Conservation (phyloP, 2,113 vertebrate genomes). For the Eudyptes chrysolophus region DNA sequence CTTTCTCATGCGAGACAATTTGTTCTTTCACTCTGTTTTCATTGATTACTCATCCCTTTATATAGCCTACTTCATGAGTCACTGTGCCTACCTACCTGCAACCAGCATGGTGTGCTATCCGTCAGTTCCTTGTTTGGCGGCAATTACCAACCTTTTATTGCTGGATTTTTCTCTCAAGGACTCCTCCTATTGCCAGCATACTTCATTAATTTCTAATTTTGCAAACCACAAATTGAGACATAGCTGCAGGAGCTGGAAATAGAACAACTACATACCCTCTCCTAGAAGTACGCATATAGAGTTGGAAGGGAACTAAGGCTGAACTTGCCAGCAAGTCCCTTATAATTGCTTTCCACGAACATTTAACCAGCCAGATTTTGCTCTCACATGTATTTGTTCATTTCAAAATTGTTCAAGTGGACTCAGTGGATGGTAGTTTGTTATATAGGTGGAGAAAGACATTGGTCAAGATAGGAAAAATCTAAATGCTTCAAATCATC, state of each 20-base stretch:
- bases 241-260: conserved; percentile 9
- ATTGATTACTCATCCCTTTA: conserved; percentile 27
- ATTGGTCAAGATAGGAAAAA: neutral
- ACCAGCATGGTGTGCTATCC: neutral
- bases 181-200: neutral
- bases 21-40: conserved; percentile 17
- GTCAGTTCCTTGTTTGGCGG: neutral
- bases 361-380: neutral
- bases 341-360: neutral
- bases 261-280: neutral
- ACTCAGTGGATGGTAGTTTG: neutral
- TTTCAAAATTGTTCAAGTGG: neutral
- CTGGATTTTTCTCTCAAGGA: neutral
- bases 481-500: neutral
- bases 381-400: neutral
- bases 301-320: neutral
- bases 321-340: neutral
- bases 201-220: conserved; percentile 39
- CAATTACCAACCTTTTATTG: conserved; percentile 30
- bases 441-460: neutral
- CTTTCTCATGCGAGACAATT: neutral
- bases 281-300: neutral
- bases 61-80: conserved; percentile 10
- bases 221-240: neutral
- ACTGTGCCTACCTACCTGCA: conserved; percentile 26